phyloP scores from a whole-genome alignment of 2,797 vertebrate genomes.

The Telmatherina bonti region DNA sequence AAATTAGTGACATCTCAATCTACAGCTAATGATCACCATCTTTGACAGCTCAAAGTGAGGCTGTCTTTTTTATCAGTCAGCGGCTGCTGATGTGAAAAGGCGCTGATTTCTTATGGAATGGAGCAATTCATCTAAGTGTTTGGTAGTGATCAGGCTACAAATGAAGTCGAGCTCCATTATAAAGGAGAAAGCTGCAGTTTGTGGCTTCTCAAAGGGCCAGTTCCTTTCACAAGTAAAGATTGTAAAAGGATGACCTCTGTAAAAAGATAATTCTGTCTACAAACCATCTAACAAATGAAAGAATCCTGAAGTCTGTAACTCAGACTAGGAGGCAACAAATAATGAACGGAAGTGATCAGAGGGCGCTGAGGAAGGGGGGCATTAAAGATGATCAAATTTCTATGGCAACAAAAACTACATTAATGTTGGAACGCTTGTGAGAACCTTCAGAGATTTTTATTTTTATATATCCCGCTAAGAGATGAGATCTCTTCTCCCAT shows the following conservation, averaged over 20 bases:
- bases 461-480: background rate
- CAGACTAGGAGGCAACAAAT: too few relatives aligned
- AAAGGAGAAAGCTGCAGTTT: background rate
- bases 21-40: slow-evolving; percentile 35
- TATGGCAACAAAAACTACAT: background rate
- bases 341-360: too few relatives aligned
- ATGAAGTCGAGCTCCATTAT: background rate
- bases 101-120: slow-evolving; percentile 12
- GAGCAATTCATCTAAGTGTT: background rate
- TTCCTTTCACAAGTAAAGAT: background rate
- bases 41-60: slow-evolving; percentile 33
- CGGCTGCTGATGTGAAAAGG: slow-evolving; percentile 26
- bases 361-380: too few relatives aligned
- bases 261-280: background rate
- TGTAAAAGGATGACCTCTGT: background rate
- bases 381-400: too few relatives aligned
- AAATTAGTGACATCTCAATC: slow-evolving; percentile 32
- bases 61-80: slow-evolving; percentile 30
- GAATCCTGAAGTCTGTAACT: background rate
- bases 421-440: background rate
- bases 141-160: slow-evolving; percentile 2
- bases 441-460: background rate
- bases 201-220: background rate
- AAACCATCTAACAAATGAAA: background rate
- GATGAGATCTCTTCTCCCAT: background rate